Evolutionary conservation across 2,888 invertebrate species (phyloP).

Genomic region (Dyspetes luteomarginatus): DNA sequence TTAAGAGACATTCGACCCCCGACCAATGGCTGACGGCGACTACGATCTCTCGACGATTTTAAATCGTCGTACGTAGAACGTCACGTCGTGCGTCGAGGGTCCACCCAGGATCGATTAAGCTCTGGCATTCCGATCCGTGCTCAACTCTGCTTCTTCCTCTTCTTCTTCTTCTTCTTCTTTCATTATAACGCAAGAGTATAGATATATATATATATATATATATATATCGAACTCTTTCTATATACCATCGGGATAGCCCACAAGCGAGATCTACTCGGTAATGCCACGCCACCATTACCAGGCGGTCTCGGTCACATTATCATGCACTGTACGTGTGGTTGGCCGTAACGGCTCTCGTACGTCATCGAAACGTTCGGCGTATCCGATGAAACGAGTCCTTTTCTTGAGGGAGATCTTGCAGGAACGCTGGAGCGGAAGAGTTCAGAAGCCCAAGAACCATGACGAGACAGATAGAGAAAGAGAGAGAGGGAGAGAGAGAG

Average conservation of each 20-base stretch:
- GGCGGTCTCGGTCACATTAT: constrained; percentile 52
- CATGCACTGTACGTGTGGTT: constrained; percentile 47
- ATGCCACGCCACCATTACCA: constrained; percentile 29
- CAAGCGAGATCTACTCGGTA: neutral
- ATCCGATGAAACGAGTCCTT: constrained; percentile 62
- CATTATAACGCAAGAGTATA: neutral
- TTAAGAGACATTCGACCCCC: constrained; percentile 52
- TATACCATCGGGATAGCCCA: constrained; percentile 37
- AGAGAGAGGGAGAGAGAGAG: constrained; percentile 28
- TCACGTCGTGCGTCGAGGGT: constrained; percentile 57
- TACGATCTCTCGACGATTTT: constrained; percentile 40
- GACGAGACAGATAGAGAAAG: constrained; percentile 44
- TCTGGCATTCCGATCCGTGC: constrained; percentile 55
- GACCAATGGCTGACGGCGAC: constrained; percentile 45
- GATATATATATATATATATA: too few species aligned
- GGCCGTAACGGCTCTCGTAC: constrained; percentile 63
- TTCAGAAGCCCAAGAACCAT: constrained; percentile 53
- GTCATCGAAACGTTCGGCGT: constrained; percentile 66
- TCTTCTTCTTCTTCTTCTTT: neutral
- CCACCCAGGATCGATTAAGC: constrained; percentile 56
- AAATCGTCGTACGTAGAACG: constrained; percentile 56
- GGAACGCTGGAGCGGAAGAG: constrained; percentile 49
- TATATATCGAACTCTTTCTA: constrained; percentile 12
- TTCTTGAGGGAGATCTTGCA: constrained; percentile 46
- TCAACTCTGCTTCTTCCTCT: constrained; percentile 29